These are phyloP conservation scores for Chiloscyllium plagiosum DNA, from an alignment of 2,113 vertebrate genomes.

Conservation along the genomic window DNA sequence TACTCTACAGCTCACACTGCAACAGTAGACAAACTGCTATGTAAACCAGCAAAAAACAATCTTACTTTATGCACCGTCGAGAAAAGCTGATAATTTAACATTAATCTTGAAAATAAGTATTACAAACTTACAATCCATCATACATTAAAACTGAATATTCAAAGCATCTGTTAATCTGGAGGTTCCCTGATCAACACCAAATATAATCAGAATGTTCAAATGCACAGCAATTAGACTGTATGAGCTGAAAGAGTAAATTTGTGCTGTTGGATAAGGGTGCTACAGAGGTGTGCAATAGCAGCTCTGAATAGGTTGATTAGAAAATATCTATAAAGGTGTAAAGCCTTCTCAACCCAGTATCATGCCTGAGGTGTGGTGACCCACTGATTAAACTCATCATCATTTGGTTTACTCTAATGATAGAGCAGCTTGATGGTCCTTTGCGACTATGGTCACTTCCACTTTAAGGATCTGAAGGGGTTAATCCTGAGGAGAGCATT, in stretches of 20 bases:
- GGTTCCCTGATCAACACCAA: not conserved
- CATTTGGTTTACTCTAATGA: too few species aligned
- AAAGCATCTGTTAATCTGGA: not conserved
- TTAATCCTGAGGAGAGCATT: too few species aligned
- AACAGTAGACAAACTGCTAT: not conserved
- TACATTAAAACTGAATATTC: not conserved
- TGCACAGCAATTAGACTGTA: not conserved
- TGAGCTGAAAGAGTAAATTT: not conserved
- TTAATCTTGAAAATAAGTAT: not conserved
- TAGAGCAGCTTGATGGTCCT: too few species aligned
- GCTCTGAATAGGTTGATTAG: too few species aligned
- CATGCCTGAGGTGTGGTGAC: too few species aligned
- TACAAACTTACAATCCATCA: not conserved
- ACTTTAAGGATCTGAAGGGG: too few species aligned
- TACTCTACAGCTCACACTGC: not conserved
- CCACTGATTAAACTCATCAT: too few species aligned
- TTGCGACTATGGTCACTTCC: too few species aligned
- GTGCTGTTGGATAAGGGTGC: not conserved
- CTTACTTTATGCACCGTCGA: not conserved
- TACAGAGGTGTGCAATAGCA: too few species aligned
- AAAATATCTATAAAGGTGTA: too few species aligned
- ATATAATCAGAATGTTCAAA: not conserved
- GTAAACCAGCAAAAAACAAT: not conserved
- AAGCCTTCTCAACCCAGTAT: too few species aligned
- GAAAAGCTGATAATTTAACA: not conserved